A percentile compares a stretch with the other conserved stretches of the same genome.
Evolutionary conservation across 35 echinoderm and acorn worm genomes (phyloP).

Genomic region (Diadema setosum): DNA sequence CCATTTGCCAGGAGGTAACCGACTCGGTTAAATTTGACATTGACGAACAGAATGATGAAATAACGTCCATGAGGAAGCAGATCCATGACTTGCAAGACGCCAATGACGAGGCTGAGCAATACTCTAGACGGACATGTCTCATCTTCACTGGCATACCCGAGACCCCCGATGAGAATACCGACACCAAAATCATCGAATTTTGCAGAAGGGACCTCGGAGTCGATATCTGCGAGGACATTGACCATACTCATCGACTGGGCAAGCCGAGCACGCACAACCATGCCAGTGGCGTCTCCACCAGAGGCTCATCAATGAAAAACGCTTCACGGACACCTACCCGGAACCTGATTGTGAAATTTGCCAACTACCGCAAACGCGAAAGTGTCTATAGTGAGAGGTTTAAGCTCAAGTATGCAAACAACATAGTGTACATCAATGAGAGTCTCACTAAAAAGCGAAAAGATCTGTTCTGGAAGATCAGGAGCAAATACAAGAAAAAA

Average conservation of each 20-base stretch:
- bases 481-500: neutral
- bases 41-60: neutral
- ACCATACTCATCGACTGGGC: neutral
- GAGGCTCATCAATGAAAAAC: neutral
- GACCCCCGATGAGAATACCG: neutral
- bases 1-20: neutral
- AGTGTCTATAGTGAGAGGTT: neutral
- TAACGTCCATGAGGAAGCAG: neutral
- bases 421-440: neutral
- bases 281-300: neutral
- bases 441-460: conserved; percentile 3
- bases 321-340: neutral
- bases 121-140: neutral
- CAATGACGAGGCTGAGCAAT: neutral
- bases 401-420: neutral
- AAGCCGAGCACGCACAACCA: neutral
- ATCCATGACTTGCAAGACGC: neutral
- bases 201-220: neutral
- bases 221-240: neutral
- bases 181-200: neutral
- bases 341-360: neutral
- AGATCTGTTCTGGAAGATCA: neutral
- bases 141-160: neutral
- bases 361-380: neutral
- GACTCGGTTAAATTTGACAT: neutral